These are phyloP conservation scores for Paralvinella palmiformis DNA, from an alignment of 1,140 invertebrate species.

Conservation along the genomic window DNA sequence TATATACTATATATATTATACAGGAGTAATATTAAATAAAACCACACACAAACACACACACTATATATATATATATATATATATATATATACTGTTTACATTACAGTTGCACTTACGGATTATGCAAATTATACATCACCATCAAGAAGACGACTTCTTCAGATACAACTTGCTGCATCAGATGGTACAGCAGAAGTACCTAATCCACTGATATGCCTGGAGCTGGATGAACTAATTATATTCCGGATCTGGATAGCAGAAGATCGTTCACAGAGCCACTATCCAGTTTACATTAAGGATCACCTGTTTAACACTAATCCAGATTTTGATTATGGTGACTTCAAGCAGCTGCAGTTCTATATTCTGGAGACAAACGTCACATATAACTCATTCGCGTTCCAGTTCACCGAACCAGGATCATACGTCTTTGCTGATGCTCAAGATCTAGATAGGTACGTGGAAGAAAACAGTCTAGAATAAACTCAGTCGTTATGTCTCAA, in stretches of 20 bases:
- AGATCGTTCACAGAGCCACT: conserved; percentile 37
- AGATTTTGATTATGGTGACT: conserved; percentile 42
- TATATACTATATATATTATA: too few relatives aligned
- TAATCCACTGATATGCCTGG: conserved; percentile 41
- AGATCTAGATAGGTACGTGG: conserved; percentile 10
- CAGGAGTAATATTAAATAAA: too few relatives aligned
- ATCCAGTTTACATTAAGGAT: conserved; percentile 41
- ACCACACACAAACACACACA: too few relatives aligned
- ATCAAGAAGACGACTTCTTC: background rate
- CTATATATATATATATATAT: too few relatives aligned
- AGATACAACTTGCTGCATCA: background rate
- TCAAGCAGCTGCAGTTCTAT: conserved; percentile 32
- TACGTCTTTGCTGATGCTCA: conserved; percentile 42
- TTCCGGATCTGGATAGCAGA: conserved; percentile 35
- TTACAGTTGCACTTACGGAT: background rate
- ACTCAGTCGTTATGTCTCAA: too few relatives aligned
- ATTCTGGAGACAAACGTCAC: conserved; percentile 40
- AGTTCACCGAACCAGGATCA: conserved; percentile 41
- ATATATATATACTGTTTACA: background rate
- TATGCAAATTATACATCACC: too few relatives aligned
- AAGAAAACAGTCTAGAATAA: too few relatives aligned
- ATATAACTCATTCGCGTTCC: conserved; percentile 35
- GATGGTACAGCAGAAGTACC: conserved; percentile 25
- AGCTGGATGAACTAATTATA: conserved; percentile 36
- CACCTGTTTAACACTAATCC: conserved; percentile 45